Evolutionary conservation across 2,797 vertebrate species (phyloP).

Genomic region (Linurgus olivaceus): DNA sequence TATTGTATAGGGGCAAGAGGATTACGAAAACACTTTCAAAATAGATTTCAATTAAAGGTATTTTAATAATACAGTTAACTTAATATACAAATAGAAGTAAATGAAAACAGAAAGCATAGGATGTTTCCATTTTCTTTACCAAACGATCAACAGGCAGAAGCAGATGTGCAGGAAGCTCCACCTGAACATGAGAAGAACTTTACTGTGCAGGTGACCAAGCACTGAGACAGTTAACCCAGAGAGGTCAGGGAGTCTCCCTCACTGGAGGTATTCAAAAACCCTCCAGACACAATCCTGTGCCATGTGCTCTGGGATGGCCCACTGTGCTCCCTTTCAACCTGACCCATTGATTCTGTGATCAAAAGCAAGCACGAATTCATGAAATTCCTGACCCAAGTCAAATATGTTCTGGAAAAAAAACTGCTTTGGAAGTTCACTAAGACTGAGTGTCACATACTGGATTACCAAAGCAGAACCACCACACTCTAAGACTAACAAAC

Average conservation of each 20-base stretch:
- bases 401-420: not conserved
- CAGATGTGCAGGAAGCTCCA: not conserved
- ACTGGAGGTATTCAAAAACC: no score
- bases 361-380: not conserved
- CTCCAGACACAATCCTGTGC: no score
- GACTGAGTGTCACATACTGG: not conserved
- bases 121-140: not conserved
- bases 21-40: not conserved
- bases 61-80: not conserved
- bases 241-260: not conserved
- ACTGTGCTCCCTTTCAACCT: not conserved
- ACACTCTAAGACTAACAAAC: not conserved
- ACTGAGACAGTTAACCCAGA: not conserved
- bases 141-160: not conserved
- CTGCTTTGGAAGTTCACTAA: not conserved
- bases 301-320: not conserved
- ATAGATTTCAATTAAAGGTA: not conserved
- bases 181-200: not conserved
- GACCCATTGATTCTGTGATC: not conserved
- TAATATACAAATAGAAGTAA: not conserved
- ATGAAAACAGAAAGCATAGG: not conserved
- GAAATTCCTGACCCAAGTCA: not conserved
- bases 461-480: not conserved
- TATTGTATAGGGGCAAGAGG: not conserved
- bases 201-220: accelerated